Conservation (phyloP, 2,797 vertebrate species). For the Rousettus madagascariensis region DNA sequence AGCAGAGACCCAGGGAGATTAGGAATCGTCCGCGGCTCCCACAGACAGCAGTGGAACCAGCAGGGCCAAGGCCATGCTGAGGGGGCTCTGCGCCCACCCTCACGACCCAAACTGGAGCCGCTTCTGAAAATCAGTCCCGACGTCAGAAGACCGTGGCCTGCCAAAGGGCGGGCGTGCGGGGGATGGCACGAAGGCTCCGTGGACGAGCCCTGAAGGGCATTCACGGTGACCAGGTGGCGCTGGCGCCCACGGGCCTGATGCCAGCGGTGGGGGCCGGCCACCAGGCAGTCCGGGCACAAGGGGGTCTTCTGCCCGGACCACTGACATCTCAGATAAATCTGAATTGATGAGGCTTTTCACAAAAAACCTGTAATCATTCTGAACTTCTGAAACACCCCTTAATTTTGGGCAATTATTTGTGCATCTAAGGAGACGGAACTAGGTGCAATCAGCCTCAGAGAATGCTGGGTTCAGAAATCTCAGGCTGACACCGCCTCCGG, state of each 20-base stretch:
- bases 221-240: fast-evolving
- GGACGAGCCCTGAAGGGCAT: neutral
- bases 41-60: fast-evolving
- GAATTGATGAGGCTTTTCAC: neutral
- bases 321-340: neutral
- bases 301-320: neutral
- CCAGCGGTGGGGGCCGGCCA: fast-evolving
- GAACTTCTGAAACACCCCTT: neutral
- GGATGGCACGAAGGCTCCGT: fast-evolving
- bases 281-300: fast-evolving
- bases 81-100: fast-evolving
- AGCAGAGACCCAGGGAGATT: neutral
- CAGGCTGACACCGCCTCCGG: fast-evolving
- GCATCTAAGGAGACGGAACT: fast-evolving
- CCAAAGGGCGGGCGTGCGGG: fast-evolving
- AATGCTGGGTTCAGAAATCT: fast-evolving
- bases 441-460: fast-evolving
- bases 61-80: fast-evolving
- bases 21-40: fast-evolving
- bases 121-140: neutral
- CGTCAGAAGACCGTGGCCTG: neutral
- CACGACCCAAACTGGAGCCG: fast-evolving
- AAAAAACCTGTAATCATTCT: fast-evolving
- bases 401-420: too few relatives aligned
- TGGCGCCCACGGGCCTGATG: fast-evolving